A percentile compares a stretch with the other conserved stretches of the same genome.
Conservation (phyloP, 2,888 invertebrate species). For the Stenchaetothrips biformis region DNA sequence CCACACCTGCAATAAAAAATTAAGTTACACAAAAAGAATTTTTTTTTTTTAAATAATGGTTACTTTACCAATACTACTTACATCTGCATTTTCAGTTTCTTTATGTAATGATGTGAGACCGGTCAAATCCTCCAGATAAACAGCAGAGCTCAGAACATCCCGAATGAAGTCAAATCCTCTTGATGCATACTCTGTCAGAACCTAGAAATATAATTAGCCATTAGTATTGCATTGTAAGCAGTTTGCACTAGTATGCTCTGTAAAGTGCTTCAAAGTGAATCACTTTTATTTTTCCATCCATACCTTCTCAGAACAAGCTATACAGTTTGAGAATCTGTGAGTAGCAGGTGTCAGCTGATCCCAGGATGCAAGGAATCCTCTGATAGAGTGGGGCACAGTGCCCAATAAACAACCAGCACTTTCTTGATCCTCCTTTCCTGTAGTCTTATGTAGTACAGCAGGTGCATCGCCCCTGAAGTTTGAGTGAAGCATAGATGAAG, state of each 20-base stretch:
- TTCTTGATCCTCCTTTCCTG: slow-evolving; percentile 42
- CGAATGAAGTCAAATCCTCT: slow-evolving; percentile 68
- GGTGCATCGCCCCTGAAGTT: slow-evolving; percentile 41
- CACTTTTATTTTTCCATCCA: not conserved
- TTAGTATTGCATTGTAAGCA: not conserved
- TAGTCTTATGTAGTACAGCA: slow-evolving; percentile 49
- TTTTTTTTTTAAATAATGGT: no score
- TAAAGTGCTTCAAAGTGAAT: slow-evolving; percentile 18
- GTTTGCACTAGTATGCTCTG: not conserved
- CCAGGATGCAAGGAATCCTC: slow-evolving; percentile 82
- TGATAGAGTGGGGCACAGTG: slow-evolving; percentile 84
- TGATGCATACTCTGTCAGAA: slow-evolving; percentile 50
- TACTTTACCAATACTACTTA: slow-evolving; percentile 38
- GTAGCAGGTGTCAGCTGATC: slow-evolving; percentile 80
- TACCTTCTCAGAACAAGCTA: slow-evolving; percentile 71
- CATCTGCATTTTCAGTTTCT: slow-evolving; percentile 56
- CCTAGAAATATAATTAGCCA: slow-evolving; percentile 40
- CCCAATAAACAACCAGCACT: slow-evolving; percentile 59
- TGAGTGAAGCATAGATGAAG: not conserved
- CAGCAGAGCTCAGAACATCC: slow-evolving; percentile 73
- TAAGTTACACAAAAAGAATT: not conserved
- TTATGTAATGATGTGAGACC: slow-evolving; percentile 65
- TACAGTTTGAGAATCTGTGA: slow-evolving; percentile 80
- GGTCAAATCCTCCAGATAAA: slow-evolving; percentile 78
- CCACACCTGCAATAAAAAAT: slow-evolving; percentile 32